Base-by-base conservation (phyloP, 2,113 vertebrate genomes). In the Salvator merianae region DNA sequence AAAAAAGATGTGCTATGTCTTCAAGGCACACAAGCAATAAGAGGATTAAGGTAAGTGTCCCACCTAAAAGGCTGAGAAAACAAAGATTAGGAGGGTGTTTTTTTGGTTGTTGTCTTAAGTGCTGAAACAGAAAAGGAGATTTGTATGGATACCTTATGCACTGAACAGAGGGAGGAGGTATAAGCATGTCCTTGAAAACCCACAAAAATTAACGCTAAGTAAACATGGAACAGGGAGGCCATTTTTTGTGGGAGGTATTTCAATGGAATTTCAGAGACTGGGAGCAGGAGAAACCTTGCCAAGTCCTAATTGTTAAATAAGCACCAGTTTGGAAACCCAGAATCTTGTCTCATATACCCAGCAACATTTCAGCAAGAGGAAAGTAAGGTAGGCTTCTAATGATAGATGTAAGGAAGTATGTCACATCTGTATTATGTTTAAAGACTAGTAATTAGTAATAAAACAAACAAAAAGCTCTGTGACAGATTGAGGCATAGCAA, bases 41-140 rank as follows among this genome's bases (percentile, higher is more conserved):
- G 93, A 94, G 95, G 96, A 96, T 95, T 96, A 96, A 96, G 94
- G 94, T 95, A 94, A 97, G 95, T 95, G 94, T 95, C 87, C 91
- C 91, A 91, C 91, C 92, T 94, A 93, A 95, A 94, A 94, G 94
- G 93, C 93, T 94, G 91, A 74, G 90, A 94, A 95, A 96, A 96
- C 95, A 97, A 95, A 96, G 92, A 94, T 95, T 95, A 94, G 94
- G 5, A 28, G 13, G 30, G 10, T n/a, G 40, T 34, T 32, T 3
- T 32, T 68, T 40, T 66, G n/a, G 13, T 20, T 30, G 14, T 28
- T 55, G 20, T 38, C 94, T 90, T 91, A 92, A 95, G 92, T 91
- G 94, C 91, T 89, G 88, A 91, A 79, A 95, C 93, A 95, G 93
- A 93, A 94, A 90, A 84, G 84, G 88, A 90, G 91, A 93, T 94